Percentiles rank a stretch among this genome's conserved stretches.
Evolutionary conservation across 2,888 invertebrate species (phyloP).

Genomic region (Cantharis lateralis): DNA sequence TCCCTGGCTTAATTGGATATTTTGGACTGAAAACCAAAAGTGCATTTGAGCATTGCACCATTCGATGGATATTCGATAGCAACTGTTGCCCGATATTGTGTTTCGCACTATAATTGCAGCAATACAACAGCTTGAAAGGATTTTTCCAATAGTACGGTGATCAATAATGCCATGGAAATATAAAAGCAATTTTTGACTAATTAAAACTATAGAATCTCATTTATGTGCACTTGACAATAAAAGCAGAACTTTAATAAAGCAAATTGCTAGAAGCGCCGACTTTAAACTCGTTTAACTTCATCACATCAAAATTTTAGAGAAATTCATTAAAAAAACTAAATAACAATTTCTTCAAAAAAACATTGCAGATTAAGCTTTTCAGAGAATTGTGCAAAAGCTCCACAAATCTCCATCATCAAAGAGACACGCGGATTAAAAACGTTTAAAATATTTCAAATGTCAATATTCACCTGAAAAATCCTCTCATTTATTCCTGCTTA

Average conservation of each 20-base stretch:
- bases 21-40: not conserved
- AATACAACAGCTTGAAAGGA: not conserved
- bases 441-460: not conserved
- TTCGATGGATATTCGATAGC: not conserved
- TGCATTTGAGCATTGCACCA: not conserved
- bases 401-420: not conserved
- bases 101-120: not conserved
- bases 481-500: not conserved
- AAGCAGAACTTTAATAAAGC: not conserved
- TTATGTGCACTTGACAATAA: not conserved
- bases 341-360: not conserved
- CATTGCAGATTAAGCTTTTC: not conserved
- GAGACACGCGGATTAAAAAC: not conserved
- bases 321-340: not conserved
- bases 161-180: not conserved
- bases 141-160: not conserved
- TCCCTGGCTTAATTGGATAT: not conserved
- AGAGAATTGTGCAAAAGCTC: not conserved
- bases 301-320: not conserved
- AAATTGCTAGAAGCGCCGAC: not conserved
- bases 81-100: constrained; percentile 1
- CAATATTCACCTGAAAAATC: not conserved
- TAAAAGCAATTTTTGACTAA: not conserved
- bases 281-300: not conserved
- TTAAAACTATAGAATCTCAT: not conserved